Base-by-base conservation (phyloP, 2,797 vertebrate genomes). In the Erethizon dorsatum region DNA sequence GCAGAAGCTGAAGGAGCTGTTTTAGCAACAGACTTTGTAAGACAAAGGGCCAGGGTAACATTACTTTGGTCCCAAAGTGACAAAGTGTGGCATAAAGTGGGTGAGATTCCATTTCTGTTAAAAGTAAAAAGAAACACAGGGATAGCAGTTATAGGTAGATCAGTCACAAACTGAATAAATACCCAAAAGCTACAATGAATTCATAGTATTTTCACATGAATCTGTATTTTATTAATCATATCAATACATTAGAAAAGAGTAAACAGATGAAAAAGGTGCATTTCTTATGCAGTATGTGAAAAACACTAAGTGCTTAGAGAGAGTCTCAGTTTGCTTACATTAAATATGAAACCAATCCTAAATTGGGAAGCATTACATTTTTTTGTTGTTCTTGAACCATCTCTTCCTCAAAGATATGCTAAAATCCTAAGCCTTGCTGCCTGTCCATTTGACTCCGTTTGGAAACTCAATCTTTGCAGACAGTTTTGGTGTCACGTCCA, bases 51-150 rank as follows among this genome's bases (percentile, higher is more conserved):
- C 33, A 88, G 20, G 24, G 75, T 37, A 92, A 78, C 24, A 96
- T 37, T n/a, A 92, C 26, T 59, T 79, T 94, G 71, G 33, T 94
- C 20, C 54, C 82, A 45, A 93, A 92, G 41, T 91, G 31, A 71
- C 37, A 75, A 67, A 59, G 22, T 75, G 22, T 50, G 75, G 56
- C 5, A 41, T 26, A 17, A 83, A 59, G 37, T n/a, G 79, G 31
- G 56, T n/a, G 3, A 80, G 11, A 94, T 9, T 2, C 37, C 57
- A 20, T 61, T 93, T 77, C 41, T 90, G 86, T 67, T 96, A 67
- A 63, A 95, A 84, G 33, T 65, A 84, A 92, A 94, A 97, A 83
- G 15, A 77, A 97, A 93, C 65, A 24, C 11, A 93, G 54, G 15
- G 10, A 92, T 10, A 91, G 13, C 28, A 88, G 31, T 69, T 83